These are phyloP conservation scores for Chrysomela aeneicollis DNA, from an alignment of 2,888 invertebrate species.

Conservation along the genomic window DNA sequence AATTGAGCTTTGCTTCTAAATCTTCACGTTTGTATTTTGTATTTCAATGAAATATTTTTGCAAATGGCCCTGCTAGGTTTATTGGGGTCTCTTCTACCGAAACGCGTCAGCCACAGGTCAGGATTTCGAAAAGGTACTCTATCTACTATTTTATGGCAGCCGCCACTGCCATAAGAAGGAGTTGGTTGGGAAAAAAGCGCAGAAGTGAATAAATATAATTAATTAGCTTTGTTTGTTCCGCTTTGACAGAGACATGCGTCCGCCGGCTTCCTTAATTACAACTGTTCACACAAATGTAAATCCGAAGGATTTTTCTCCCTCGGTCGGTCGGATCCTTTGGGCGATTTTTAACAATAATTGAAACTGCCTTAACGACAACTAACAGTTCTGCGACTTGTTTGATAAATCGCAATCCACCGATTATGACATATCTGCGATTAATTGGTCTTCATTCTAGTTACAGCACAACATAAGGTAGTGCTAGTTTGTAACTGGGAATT, in stretches of 20 bases:
- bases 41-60: no score
- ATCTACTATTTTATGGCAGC: no score
- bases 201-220: conserved; percentile 41
- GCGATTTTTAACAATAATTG: neutral
- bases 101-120: no score
- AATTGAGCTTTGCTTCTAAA: no score
- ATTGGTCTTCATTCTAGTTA: no score
- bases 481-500: no score
- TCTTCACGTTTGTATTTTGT: no score
- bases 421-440: no score
- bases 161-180: neutral
- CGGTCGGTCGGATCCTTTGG: neutral
- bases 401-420: neutral
- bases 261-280: conserved; percentile 39
- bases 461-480: no score
- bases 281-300: conserved; percentile 38
- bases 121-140: neutral
- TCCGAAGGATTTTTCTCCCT: conserved; percentile 23
- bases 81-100: no score
- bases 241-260: conserved; percentile 37
- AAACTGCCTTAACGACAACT: neutral
- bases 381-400: neutral
- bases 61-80: no score
- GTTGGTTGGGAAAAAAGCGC: neutral
- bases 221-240: conserved; percentile 41